Conservation (phyloP, 2,113 vertebrate species). For the Nicator chloris region DNA sequence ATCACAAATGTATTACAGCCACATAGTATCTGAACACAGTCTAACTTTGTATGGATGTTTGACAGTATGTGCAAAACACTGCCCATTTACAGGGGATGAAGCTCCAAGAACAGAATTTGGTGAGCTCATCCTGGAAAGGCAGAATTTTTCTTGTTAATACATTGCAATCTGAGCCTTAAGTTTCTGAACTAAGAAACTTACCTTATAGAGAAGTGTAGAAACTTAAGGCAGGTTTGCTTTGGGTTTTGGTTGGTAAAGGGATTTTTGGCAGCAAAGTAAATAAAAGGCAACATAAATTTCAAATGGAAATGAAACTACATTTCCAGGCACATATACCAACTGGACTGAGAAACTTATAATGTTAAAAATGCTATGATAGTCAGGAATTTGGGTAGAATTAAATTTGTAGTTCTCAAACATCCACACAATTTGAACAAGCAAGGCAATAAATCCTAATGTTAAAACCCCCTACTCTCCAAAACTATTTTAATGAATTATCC, state of each 20-base stretch:
- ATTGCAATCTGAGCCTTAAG: not conserved
- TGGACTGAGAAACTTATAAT: not conserved
- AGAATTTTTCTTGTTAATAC: not conserved
- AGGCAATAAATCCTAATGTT: not conserved
- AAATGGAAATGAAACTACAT: not conserved
- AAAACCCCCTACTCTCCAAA: not conserved
- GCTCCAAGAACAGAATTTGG: not conserved
- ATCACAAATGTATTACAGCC: not conserved
- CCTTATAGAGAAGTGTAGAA: not conserved
- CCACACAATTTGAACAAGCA: not conserved
- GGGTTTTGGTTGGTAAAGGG: not conserved
- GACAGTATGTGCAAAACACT: not conserved
- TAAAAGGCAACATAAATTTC: not conserved
- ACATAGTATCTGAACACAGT: not conserved
- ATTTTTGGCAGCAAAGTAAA: not conserved
- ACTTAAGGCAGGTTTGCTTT: not conserved
- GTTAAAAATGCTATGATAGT: not conserved
- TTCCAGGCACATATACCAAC: not conserved
- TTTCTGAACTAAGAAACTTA: not conserved
- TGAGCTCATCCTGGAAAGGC: not conserved
- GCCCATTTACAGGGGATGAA: not conserved
- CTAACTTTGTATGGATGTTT: not conserved
- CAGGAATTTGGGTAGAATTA: not conserved
- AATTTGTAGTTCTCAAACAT: not conserved
- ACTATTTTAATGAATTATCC: not conserved